Conservation (phyloP, 23 tunicate species). For the Halocynthia roretzi region DNA sequence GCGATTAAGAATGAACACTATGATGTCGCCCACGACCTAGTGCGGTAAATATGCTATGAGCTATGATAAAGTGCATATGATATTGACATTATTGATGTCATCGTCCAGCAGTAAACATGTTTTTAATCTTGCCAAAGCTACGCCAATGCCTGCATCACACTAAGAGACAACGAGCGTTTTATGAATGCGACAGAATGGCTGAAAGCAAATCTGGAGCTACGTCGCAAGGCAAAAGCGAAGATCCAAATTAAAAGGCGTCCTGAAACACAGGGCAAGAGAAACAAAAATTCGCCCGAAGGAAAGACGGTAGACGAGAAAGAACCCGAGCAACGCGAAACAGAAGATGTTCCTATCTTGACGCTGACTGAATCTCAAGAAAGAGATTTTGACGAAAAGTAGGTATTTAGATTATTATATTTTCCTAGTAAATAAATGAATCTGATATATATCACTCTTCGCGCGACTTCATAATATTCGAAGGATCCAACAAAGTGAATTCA, state of each 20-base stretch:
- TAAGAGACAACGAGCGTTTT: slow-evolving; percentile 58
- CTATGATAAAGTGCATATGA: no score
- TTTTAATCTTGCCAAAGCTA: slow-evolving; percentile 19
- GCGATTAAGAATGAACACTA: slow-evolving; percentile 75
- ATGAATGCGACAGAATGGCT: slow-evolving; percentile 79
- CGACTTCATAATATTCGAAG: no score
- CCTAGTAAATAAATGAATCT: neutral
- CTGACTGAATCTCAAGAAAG: slow-evolving; percentile 16
- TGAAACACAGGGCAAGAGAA: neutral
- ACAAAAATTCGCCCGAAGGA: neutral
- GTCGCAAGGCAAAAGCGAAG: neutral
- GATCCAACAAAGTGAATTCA: no score
- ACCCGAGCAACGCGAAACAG: slow-evolving; percentile 8
- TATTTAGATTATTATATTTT: neutral
- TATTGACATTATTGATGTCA: no score
- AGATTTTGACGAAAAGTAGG: neutral
- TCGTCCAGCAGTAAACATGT: no score
- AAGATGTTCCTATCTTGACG: slow-evolving; percentile 15
- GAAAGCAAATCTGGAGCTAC: slow-evolving; percentile 31
- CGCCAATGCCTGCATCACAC: slow-evolving; percentile 67
- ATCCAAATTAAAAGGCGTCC: neutral
- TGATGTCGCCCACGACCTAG: slow-evolving; percentile 53
- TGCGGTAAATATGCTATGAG: slow-evolving; percentile 26
- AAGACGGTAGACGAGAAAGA: slow-evolving; percentile 1
- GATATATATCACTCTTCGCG: neutral